Base-by-base conservation (phyloP, 2,797 vertebrate genomes). In the Psittacula derbiana region DNA sequence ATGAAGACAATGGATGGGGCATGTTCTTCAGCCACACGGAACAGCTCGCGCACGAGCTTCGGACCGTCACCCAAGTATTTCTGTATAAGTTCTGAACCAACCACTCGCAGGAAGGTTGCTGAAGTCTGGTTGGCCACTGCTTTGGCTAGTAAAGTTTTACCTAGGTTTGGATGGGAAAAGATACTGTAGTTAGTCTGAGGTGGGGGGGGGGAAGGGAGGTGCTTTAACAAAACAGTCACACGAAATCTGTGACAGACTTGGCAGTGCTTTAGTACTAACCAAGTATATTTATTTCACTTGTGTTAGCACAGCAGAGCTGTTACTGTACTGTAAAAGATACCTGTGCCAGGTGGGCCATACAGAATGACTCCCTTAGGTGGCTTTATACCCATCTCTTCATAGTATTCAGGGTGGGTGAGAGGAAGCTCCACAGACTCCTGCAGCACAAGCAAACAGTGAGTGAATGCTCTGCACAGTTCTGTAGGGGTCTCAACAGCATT, bases 311-410 rank as follows among this genome's bases (percentile, higher is more conserved):
- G 61, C 12, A 33, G 14, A 28, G 27, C 2, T 66, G 46, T 20
- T n/a, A 14, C 44, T 41, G 36, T 13, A 12, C 19, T 11, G 58
- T 4, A 46, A 31, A 43, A 31, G 64, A 55, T 96, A 99, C 99
- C 99, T 98, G 99, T 99, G 94, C 99, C 99, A 31, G 99, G 99
- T 3, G 99, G 98, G 16, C 99, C 99, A 5, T 99, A 99, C 6
- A 99, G 97, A 97, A 99, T 99, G 85, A 99, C 99, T 67, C 99
- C 99, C 96, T 99, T 99, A 30, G 99, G 99, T 36, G 99, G 99
- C 86, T 99, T 99, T 82, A 99, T 99, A 62, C 99, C 99, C 99
- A 99, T 99, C 96, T 99, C 99, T 92, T 99, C 99, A 15, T 99
- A 99, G 96, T 99, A 99, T 41, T 99, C 99, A 65, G 99, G 99